phyloP scores from a whole-genome alignment of 2,888 invertebrate species.

The Brachyopa scutellaris region DNA sequence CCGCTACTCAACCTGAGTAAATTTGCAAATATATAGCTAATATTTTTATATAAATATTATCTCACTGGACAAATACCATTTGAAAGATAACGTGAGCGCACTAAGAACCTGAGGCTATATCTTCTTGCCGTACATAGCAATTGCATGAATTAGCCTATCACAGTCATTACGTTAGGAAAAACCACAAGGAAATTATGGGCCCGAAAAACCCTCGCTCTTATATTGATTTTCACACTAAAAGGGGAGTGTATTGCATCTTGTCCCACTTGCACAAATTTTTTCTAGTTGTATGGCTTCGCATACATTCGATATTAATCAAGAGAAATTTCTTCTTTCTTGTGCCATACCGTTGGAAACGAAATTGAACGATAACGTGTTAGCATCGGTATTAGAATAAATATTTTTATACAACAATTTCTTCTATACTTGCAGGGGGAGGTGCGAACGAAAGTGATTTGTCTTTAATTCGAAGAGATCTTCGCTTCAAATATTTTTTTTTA shows the following conservation, averaged over 20 bases:
- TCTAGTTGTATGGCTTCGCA: constrained; percentile 55
- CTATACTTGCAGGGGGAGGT: constrained; percentile 81
- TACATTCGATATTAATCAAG: constrained; percentile 45
- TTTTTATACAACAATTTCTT: background rate
- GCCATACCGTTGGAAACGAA: constrained; percentile 53
- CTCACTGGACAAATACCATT: constrained; percentile 39
- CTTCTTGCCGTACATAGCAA: constrained; percentile 14
- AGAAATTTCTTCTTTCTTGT: constrained; percentile 38
- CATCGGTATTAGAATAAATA: background rate
- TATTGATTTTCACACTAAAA: constrained; percentile 54
- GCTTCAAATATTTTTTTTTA: constrained; percentile 72
- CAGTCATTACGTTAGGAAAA: too few relatives aligned
- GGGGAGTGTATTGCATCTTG: constrained; percentile 56
- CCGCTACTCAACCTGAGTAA: constrained; percentile 14
- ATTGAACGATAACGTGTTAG: constrained; percentile 53
- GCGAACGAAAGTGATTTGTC: constrained; percentile 79
- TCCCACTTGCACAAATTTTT: constrained; percentile 53
- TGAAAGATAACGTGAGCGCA: background rate
- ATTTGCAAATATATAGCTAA: constrained; percentile 21
- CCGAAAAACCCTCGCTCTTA: constrained; percentile 50
- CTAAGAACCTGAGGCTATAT: constrained; percentile 1
- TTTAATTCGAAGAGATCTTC: constrained; percentile 76
- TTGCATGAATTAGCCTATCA: background rate
- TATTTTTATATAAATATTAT: constrained; percentile 32
- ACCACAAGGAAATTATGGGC: constrained; percentile 10